Percentiles rank a stretch among this genome's conserved stretches.
phyloP scores from a whole-genome alignment of 2,113 vertebrate genomes.

The Empidonax traillii region DNA sequence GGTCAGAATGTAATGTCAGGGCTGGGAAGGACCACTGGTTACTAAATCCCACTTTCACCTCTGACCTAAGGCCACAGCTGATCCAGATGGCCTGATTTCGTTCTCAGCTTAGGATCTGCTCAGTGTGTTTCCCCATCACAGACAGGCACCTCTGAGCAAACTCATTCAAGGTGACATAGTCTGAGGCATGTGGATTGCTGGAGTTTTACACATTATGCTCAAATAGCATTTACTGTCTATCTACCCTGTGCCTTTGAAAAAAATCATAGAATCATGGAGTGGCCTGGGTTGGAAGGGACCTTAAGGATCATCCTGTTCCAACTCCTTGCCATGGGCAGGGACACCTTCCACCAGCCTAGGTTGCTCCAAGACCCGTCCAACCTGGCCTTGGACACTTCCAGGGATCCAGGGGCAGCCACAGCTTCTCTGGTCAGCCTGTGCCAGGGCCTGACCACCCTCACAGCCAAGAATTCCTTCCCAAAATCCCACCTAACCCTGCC shows the following conservation, averaged over 20 bases:
- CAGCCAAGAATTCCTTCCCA: background rate
- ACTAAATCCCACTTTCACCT: background rate
- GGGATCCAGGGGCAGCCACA: background rate
- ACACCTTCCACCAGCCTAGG: rapidly evolving
- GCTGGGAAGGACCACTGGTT: background rate
- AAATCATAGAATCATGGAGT: background rate
- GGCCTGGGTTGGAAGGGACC: background rate
- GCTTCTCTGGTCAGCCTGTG: background rate
- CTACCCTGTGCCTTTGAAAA: background rate
- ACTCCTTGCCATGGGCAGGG: background rate
- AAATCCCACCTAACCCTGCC: background rate
- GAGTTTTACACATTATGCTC: background rate
- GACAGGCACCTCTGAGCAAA: background rate
- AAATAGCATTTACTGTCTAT: background rate
- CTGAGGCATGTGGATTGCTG: rapidly evolving
- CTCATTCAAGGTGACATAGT: background rate
- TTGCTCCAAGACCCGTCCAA: rapidly evolving
- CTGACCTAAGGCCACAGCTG: background rate
- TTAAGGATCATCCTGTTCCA: rapidly evolving
- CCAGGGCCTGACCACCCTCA: rapidly evolving
- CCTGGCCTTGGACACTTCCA: background rate
- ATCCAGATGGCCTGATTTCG: background rate
- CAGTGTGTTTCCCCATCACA: background rate
- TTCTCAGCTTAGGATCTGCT: background rate
- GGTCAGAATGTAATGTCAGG: background rate